Base-by-base conservation (phyloP, 2,888 invertebrate genomes). In the Coelogynopora nodosa region DNA sequence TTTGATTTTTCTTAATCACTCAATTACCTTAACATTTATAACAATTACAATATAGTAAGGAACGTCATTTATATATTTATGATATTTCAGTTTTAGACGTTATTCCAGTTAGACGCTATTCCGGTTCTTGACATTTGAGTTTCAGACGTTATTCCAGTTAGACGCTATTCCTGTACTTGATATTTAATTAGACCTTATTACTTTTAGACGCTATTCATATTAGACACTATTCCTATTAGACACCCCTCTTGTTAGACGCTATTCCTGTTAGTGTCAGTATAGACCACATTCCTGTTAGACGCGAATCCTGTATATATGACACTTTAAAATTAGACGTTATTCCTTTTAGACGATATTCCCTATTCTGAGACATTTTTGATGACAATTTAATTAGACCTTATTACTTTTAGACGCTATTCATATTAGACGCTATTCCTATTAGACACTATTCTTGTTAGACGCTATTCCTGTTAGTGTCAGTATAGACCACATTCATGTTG, bases 41-140 rank as follows among this genome's bases (percentile, higher is more conserved):
- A 74, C 5, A 74, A 74, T 74, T 74, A 74, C 74, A 74, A 74
- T 74, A n/a, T 74, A 74, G 23, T 74, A 74, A 74, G 74, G 23
- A 74, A 74, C 74, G 74, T 74, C 27, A 74, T 74, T 74, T 74
- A 74, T 49, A 49, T 49, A 49, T n/a, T n/a, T n/a, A n/a, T n/a
- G 5, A 49, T 49, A 49, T 74, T 74, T 74, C 74, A 74, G 74
- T 74, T 74, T 74, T 74, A 74, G 74, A 74, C 74, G 74, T 74
- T 74, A 74, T 74, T 74, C 10, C 74, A 74, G 74, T 74, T 26
- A 74, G 74, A 74, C 74, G 74, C 74, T 74, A 74, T 74, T 74
- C 74, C 74, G 5, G 74, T 74, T n/a, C 23, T 74, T 74, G 74
- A 74, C 74, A 74, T 74, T 74, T 74, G 23, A 74, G 18, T 74